These are phyloP conservation scores for Ochotona curzoniae DNA, from an alignment of 2,113 vertebrate species.

Conservation along the genomic window DNA sequence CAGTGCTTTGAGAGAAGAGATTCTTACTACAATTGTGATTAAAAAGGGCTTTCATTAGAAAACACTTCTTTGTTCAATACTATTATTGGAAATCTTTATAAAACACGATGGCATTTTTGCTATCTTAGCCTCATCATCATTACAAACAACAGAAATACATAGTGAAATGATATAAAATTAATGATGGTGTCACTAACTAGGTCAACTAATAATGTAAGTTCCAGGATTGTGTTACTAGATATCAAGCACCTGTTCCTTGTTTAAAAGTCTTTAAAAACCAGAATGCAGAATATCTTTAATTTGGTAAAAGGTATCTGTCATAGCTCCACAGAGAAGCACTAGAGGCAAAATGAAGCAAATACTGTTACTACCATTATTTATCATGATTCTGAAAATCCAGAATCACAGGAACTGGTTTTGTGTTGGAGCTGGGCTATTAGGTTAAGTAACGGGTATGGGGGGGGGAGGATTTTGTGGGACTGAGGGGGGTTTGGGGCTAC, in stretches of 20 bases:
- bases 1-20: conserved; percentile 57
- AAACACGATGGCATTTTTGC: conserved; percentile 36
- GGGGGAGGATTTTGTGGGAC: no score
- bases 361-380: not conserved
- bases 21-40: conserved; percentile 64
- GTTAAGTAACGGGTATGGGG: no score
- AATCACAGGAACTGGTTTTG: not conserved
- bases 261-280: conserved; percentile 25
- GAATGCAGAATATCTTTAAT: not conserved
- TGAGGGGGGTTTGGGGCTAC: no score
- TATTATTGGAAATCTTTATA: conserved; percentile 57
- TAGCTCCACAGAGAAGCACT: not conserved
- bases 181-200: conserved; percentile 41
- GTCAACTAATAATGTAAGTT: conserved; percentile 36
- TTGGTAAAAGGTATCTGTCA: conserved; percentile 14
- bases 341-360: not conserved
- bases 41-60: conserved; percentile 74
- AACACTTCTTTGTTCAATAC: conserved; percentile 56
- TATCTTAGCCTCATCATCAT: conserved; percentile 31
- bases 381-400: conserved; percentile 17
- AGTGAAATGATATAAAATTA: conserved; percentile 57
- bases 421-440: no score
- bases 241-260: conserved; percentile 43
- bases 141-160: conserved; percentile 39
- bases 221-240: conserved; percentile 33